A percentile compares a stretch with the other conserved stretches of the same genome.
Evolutionary conservation across 2,797 vertebrate species (phyloP).

Genomic region (Scyliorhinus canicula): DNA sequence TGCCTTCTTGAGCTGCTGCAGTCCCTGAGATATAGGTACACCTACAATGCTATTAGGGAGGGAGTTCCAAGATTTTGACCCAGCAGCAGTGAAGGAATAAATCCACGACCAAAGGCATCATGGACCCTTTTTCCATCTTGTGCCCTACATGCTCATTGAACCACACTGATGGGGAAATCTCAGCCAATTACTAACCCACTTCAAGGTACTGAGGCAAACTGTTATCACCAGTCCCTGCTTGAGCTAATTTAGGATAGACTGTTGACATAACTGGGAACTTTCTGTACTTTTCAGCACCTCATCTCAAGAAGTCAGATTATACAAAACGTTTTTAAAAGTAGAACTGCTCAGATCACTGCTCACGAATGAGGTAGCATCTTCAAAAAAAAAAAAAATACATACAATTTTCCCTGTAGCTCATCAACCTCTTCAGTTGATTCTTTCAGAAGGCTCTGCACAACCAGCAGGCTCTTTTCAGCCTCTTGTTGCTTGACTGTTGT

Average conservation of each 20-base stretch:
- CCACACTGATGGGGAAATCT: background rate
- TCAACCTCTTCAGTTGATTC: constrained; percentile 53
- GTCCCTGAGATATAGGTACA: no score
- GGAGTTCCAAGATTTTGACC: no score
- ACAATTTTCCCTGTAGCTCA: constrained; percentile 58
- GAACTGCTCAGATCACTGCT: background rate
- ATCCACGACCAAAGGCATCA: background rate
- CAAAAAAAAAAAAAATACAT: constrained; percentile 47
- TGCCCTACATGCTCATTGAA: background rate
- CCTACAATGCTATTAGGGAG: no score
- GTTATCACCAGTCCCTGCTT: background rate
- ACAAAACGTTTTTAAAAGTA: background rate
- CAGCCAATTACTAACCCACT: background rate
- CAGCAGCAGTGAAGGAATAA: no score
- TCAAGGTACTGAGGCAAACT: background rate
- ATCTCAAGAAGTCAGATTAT: no score
- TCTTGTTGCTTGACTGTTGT: constrained; percentile 52
- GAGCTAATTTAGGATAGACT: background rate
- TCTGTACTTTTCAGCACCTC: background rate
- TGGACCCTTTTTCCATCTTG: background rate
- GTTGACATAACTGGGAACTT: background rate
- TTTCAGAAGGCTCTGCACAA: constrained; percentile 49
- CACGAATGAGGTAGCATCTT: background rate
- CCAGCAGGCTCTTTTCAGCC: constrained; percentile 53
- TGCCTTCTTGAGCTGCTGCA: no score